Conservation (phyloP, 2,113 vertebrate species). For the Macroglossus sobrinus region DNA sequence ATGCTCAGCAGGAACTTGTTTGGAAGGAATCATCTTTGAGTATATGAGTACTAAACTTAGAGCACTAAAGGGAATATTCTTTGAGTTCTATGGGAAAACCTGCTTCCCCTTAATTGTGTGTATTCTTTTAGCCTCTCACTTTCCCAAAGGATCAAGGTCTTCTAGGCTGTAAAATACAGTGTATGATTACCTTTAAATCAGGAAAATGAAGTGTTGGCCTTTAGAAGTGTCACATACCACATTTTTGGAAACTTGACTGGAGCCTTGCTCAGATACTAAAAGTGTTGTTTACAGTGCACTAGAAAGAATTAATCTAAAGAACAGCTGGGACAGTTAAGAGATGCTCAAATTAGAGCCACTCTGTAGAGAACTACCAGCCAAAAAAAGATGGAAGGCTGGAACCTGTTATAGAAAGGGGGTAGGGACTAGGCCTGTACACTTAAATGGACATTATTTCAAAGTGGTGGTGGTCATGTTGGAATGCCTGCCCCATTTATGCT, state of each 20-base stretch:
- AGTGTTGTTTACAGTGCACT: neutral
- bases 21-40: neutral
- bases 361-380: neutral
- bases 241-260: slow-evolving; percentile 23
- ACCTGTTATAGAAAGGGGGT: neutral
- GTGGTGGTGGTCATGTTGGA: neutral
- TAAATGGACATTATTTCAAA: neutral
- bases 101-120: neutral
- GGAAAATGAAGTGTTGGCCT: neutral
- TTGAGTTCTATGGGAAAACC: neutral
- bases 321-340: slow-evolving; percentile 1
- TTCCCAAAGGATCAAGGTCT: neutral
- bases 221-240: neutral
- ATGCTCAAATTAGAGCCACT: slow-evolving; percentile 9
- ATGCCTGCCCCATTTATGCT: neutral
- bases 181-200: neutral
- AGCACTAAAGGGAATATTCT: neutral
- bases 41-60: neutral
- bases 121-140: neutral
- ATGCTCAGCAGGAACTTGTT: slow-evolving; percentile 14
- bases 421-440: neutral
- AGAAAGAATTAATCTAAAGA: slow-evolving; percentile 14
- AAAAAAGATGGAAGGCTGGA: neutral
- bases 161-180: neutral
- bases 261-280: slow-evolving; percentile 1